Percentiles rank a stretch among this genome's conserved stretches.
These are phyloP conservation scores for Cylloceria caligata DNA, from an alignment of 2,888 invertebrate species.

Conservation along the genomic window DNA sequence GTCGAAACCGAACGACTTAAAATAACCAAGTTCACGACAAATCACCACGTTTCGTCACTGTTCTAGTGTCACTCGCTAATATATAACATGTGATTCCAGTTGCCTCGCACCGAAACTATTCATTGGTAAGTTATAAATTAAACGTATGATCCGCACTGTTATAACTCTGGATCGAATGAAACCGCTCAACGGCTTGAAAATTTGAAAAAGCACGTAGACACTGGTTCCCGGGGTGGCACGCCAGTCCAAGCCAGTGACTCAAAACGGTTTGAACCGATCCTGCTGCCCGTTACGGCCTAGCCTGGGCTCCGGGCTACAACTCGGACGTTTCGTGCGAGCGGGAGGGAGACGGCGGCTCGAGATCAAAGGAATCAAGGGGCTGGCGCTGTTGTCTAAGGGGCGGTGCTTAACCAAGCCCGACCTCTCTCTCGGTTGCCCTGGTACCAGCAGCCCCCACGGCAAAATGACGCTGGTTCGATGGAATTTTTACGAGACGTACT, in stretches of 20 bases:
- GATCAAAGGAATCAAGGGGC: conserved; percentile 82
- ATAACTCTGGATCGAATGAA: not conserved
- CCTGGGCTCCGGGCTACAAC: conserved; percentile 52
- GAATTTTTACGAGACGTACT: conserved; percentile 84
- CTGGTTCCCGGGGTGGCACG: conserved; percentile 71
- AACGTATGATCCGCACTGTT: not conserved
- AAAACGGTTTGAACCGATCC: conserved; percentile 85
- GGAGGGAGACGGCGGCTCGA: conserved; percentile 69
- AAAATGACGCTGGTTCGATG: conserved; percentile 83
- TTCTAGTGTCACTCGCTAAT: not conserved
- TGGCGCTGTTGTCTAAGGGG: conserved; percentile 83
- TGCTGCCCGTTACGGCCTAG: conserved; percentile 80
- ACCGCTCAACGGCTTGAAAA: conserved; percentile 16
- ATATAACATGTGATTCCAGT: not conserved
- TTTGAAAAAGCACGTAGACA: conserved; percentile 56
- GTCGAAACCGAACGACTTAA: not conserved
- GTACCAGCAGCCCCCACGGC: conserved; percentile 82
- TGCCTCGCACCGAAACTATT: not conserved
- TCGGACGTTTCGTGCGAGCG: conserved; percentile 34
- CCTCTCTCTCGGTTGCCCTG: conserved; percentile 72
- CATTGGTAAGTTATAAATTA: not conserved
- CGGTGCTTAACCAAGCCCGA: conserved; percentile 77
- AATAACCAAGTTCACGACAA: conserved; percentile 1
- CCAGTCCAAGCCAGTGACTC: conserved; percentile 82
- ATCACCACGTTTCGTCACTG: conserved; percentile 34